Percentiles rank a stretch among this genome's conserved stretches.
These are phyloP conservation scores for Heterodera schachtii DNA, from an alignment of 1,140 invertebrate species.

Conservation along the genomic window DNA sequence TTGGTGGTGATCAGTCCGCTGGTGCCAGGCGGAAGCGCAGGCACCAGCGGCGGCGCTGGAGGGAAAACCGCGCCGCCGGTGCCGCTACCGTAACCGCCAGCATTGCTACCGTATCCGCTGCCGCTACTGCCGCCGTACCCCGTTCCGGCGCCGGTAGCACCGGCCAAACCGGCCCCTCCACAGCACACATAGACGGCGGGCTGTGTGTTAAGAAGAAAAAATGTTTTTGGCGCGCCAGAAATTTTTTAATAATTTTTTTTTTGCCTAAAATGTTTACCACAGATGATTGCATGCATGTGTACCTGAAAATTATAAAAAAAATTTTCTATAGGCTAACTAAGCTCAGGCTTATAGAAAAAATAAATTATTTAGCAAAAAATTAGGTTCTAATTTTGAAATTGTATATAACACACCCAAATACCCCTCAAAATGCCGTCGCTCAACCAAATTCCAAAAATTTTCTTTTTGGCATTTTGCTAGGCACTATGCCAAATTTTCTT, in stretches of 20 bases:
- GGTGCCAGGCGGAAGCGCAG: conserved; percentile 1
- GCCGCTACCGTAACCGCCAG: neutral
- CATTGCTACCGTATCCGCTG: neutral
- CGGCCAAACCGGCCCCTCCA: conserved; percentile 22
- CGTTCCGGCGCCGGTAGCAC: neutral
- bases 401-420: too few species aligned
- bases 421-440: too few species aligned
- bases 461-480: too few species aligned
- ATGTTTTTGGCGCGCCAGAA: neutral
- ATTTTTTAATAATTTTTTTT: conserved; percentile 6
- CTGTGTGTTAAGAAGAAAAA: conserved; percentile 34
- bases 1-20: conserved; percentile 2
- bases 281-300: conserved; percentile 41
- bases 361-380: too few species aligned
- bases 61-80: neutral
- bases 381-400: too few species aligned
- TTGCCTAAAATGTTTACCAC: conserved; percentile 24
- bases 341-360: conserved; percentile 19
- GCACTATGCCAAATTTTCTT: too few species aligned
- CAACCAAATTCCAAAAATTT: too few species aligned
- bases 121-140: neutral
- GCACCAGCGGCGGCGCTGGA: conserved; percentile 12
- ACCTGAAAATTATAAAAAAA: neutral
- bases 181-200: conserved; percentile 56
- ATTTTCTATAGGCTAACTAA: neutral